Evolutionary conservation across 2,113 vertebrate species (phyloP), one percentile per base, ranked within the genome.

Genomic region (Nanorana parkeri): DNA sequence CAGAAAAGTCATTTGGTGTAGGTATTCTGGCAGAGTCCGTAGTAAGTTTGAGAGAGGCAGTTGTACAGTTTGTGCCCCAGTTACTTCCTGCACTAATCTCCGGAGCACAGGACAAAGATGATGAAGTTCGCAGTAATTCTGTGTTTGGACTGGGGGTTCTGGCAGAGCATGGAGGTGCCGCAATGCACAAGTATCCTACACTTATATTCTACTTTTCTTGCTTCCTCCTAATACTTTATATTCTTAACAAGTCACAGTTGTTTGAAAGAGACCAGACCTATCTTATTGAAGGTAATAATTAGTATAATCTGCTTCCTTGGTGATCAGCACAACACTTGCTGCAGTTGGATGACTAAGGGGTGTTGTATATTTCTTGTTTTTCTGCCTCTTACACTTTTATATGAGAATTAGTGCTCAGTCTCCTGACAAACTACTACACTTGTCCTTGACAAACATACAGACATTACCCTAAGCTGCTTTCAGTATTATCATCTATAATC

Each of bases 71-170:
- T 85, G 93, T 95, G 61, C 91, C 92, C 13, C 93, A 91, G 11
- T 78, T 97, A 54, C 88, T 96, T 17, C 95, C 96, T 0, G 87
- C 94, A 55, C 85, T 97, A 55, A 89, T 95, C 13, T 88, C 82
- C 0, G 89, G 91, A 0, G 88, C 91, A 21, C 91, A 84, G 26
- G 95, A 97, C 84, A 23, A 86, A 0, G 94, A 97, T 55, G 41
- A 92, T 0, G 96, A 97, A 87, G 96, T 97, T 55, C 94, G 96
- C 66, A 96, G 95, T 89, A 97, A 97, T 85, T 92, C 94, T 0
- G 89, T 96, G 80, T 97, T 93, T 1, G 95, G 93, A n/a, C 88
- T 97, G 84, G 96, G 96, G 0, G 92, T 93, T 41, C 91, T 97
- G 74, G 94, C 93, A 0, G 90, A 96, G 81, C 94, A 95, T 0